Percentiles rank a stretch among this genome's conserved stretches.
Evolutionary conservation across 1,140 invertebrate species (phyloP).

Genomic region (Magallana gigas): DNA sequence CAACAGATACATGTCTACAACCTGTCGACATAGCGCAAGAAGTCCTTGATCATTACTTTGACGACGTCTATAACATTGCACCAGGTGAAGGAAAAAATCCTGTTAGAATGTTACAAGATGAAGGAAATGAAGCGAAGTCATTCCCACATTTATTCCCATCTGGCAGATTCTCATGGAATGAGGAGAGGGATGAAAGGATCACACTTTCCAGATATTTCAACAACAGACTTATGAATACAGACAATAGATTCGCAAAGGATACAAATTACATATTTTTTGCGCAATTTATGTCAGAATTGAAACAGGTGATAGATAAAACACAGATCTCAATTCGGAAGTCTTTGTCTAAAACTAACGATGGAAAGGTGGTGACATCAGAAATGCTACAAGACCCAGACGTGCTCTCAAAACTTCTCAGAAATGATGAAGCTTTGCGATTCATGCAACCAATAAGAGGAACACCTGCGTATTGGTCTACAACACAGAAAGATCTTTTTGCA

Average conservation of each 20-base stretch:
- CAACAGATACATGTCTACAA: no score
- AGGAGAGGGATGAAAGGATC: no score
- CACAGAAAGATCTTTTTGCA: no score
- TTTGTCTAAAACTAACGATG: neutral
- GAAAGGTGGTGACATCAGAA: conserved; percentile 24
- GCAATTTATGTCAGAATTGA: conserved; percentile 43
- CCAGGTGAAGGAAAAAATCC: no score
- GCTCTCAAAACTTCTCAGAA: conserved; percentile 28
- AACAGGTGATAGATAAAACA: conserved; percentile 33
- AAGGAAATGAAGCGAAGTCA: no score
- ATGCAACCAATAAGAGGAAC: conserved; percentile 55
- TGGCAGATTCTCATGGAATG: no score
- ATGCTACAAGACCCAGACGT: conserved; percentile 32
- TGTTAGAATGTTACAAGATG: no score
- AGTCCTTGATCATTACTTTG: no score
- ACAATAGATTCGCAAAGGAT: conserved; percentile 42
- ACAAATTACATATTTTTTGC: conserved; percentile 43
- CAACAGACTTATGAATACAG: conserved; percentile 16
- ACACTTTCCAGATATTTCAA: no score
- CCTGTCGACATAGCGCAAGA: no score
- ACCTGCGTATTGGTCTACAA: conserved; percentile 38
- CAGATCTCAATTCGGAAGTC: conserved; percentile 38
- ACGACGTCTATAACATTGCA: no score
- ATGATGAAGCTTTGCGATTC: conserved; percentile 58
- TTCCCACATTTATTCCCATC: no score